Evolutionary conservation across 2,113 vertebrate species (phyloP), one percentile per base, ranked within the genome.

Genomic region (Haplochromis vanheusdeni): DNA sequence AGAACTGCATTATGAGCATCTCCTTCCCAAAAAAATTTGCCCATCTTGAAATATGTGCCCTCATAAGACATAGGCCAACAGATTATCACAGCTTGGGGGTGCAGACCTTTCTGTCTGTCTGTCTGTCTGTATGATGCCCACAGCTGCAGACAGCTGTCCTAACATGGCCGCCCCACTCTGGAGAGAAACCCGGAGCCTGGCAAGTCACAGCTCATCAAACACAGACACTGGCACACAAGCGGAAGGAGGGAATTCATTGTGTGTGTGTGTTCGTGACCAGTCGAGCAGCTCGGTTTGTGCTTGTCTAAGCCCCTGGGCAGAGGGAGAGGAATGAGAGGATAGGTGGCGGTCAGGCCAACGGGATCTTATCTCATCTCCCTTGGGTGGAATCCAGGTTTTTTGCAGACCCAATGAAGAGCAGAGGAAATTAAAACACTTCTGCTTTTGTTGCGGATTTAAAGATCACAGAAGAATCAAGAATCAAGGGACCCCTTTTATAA

Each of bases 361-460:
- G 91, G 92, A 93, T 88, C 91, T 94, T 92, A 96, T 96, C 94
- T 96, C 92, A 91, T 92, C 92, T 91, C 85, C 85, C 89, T 81
- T 94, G 95, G 91, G 91, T 88, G 91, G 86, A 81, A 93, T 94
- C 90, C 95, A 94, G 89, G 84, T 84, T 90, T 68, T 90, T 93
- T 92, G 70, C 79, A 86, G 86, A 80, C 79, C 81, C 56, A 89
- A 90, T 84, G 85, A 83, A 47, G 80, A 91, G 84, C 58, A 49
- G 86, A 96, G 93, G 93, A 95, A 95, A 95, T 95, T 85, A 95
- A 94, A 95, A 85, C 84, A 42, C 89, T 91, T 68, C n/a, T 47
- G 87, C 90, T 87, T 95, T 94, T 94, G 93, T 93, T 91, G 83
- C 16, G 21, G 90, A 84, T 94, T 93, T 90, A 88, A 88, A 87